Evolutionary conservation across 2,888 invertebrate species (phyloP).

Genomic region (Nebria salina): DNA sequence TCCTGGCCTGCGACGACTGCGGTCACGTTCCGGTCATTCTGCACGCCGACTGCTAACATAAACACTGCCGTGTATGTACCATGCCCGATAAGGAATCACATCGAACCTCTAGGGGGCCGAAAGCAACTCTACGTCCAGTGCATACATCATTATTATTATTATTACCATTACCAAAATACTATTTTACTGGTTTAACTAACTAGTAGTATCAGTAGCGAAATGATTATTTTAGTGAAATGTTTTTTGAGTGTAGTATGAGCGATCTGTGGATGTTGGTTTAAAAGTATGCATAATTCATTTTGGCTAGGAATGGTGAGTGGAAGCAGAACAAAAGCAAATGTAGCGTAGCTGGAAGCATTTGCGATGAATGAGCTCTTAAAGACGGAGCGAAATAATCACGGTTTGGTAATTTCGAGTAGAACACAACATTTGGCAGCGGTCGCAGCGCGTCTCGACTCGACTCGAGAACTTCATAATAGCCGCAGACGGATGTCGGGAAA

Average conservation of each 20-base stretch:
- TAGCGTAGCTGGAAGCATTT: conserved; percentile 16
- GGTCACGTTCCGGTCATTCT: conserved; percentile 44
- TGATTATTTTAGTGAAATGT: no score
- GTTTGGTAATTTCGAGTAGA: conserved; percentile 7
- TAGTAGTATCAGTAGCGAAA: no score
- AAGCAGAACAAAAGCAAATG: conserved; percentile 17
- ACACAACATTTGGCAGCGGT: conserved; percentile 16
- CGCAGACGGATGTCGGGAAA: conserved; percentile 51
- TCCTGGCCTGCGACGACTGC: not conserved
- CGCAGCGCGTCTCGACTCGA: conserved; percentile 6
- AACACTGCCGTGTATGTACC: conserved; percentile 48
- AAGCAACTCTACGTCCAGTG: not conserved
- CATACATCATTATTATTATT: conserved; percentile 19
- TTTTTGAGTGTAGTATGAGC: not conserved
- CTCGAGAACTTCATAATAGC: conserved; percentile 47
- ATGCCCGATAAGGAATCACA: conserved; percentile 53
- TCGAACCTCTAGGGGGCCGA: not conserved
- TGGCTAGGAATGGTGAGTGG: not conserved
- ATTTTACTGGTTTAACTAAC: no score
- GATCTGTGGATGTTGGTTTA: not conserved
- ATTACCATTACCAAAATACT: no score
- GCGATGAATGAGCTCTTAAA: conserved; percentile 29
- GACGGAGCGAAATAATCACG: conserved; percentile 32
- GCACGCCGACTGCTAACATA: conserved; percentile 27
- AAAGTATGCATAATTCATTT: not conserved